These are phyloP conservation scores for Macaria liturata DNA, from an alignment of 2,888 invertebrate species.

Conservation along the genomic window DNA sequence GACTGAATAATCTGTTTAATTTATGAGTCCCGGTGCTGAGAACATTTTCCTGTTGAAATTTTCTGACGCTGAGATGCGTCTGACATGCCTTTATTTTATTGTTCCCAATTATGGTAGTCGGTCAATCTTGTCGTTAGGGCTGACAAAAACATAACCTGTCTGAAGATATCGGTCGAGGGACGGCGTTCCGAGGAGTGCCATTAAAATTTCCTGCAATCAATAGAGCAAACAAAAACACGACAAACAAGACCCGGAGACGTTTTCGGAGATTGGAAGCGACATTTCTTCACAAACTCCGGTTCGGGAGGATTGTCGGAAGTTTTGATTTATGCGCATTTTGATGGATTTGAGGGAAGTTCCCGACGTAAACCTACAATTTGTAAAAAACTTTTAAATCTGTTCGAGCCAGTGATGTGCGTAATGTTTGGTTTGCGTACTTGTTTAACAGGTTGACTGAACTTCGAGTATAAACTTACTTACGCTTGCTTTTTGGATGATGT, in stretches of 20 bases:
- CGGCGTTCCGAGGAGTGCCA: slow-evolving; percentile 27
- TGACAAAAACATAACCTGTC: slow-evolving; percentile 28
- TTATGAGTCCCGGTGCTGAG: slow-evolving; percentile 7
- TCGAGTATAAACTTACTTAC: slow-evolving; percentile 3
- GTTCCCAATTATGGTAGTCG: slow-evolving; percentile 28
- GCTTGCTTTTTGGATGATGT: background rate
- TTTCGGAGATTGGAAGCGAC: slow-evolving; percentile 54
- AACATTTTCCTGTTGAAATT: slow-evolving; percentile 8
- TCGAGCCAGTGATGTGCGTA: slow-evolving; percentile 32
- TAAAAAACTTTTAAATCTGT: slow-evolving; percentile 52
- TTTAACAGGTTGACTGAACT: slow-evolving; percentile 20
- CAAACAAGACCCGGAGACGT: slow-evolving; percentile 45
- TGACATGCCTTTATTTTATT: slow-evolving; percentile 31
- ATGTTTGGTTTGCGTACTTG: slow-evolving; percentile 24
- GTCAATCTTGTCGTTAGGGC: slow-evolving; percentile 27
- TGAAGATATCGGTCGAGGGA: slow-evolving; percentile 5
- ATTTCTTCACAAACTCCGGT: slow-evolving; percentile 44
- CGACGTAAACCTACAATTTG: slow-evolving; percentile 50
- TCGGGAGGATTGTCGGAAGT: slow-evolving; percentile 52
- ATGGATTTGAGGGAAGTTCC: slow-evolving; percentile 46
- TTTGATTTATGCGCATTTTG: slow-evolving; percentile 72
- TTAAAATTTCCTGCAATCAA: slow-evolving; percentile 40
- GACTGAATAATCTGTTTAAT: slow-evolving; percentile 5
- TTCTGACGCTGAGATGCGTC: slow-evolving; percentile 12
- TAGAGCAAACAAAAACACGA: slow-evolving; percentile 47